Conservation (phyloP, 2,113 vertebrate species). For the Hippolais icterina region DNA sequence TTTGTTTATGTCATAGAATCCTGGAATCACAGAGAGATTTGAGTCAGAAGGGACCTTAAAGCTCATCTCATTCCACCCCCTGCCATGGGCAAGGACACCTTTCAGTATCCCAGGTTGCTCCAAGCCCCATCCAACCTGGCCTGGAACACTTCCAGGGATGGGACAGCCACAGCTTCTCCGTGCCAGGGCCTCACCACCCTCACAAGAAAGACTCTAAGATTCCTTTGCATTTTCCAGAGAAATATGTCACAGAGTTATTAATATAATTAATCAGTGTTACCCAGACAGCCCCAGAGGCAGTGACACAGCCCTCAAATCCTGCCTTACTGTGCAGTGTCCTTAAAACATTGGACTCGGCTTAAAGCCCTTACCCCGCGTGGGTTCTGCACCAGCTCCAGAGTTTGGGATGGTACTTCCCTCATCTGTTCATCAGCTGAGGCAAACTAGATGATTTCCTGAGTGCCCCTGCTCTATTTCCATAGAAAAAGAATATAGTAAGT, state of each 20-base stretch:
- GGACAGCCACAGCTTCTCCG: not conserved
- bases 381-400: not conserved
- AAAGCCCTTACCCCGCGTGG: not conserved
- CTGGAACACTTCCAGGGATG: not conserved
- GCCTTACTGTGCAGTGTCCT: not conserved
- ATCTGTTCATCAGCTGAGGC: not conserved
- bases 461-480: not conserved
- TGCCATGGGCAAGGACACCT: not conserved
- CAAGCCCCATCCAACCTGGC: not conserved
- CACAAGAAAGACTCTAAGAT: not conserved
- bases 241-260: not conserved
- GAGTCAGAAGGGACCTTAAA: not conserved
- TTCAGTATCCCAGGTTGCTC: accelerated
- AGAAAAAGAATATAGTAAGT: not conserved
- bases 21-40: not conserved
- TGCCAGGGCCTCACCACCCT: accelerated
- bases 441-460: not conserved
- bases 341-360: accelerated
- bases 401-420: not conserved
- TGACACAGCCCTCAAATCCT: not conserved
- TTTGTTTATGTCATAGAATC: too few species aligned
- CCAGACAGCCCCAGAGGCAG: not conserved
- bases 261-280: not conserved
- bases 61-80: too few species aligned
- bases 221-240: not conserved